Base-by-base conservation (phyloP, 2,888 invertebrate species). In the Anthophora plumipes region DNA sequence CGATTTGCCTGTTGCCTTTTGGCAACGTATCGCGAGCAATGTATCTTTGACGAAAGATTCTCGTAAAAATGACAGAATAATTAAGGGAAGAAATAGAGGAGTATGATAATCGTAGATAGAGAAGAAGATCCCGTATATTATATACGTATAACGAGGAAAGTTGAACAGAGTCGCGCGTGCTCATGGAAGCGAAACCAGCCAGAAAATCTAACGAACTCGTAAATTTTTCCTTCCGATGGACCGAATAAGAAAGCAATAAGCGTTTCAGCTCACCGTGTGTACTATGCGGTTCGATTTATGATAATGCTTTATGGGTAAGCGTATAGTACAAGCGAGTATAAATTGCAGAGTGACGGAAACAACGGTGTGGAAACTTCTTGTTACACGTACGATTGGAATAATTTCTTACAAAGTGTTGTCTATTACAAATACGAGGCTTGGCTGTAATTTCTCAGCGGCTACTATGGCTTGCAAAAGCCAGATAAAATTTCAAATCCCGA, bases 361-460 rank as follows among this genome's bases (percentile, higher is more conserved):
- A 67, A 67, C 61, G 25, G 52, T 12, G n/a, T 20, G 43, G 0
- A 55, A 73, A 52, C 54, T 57, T 81, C 66, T 57, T 67, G 43
- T 46, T 25, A 17, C 39, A 17, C 22, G 39, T 50, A 52, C 67
- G 25, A 8, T 20, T 57, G 11, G 31, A 66, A 66, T 78, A 81
- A 81, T 81, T 66, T 43, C 60, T 52, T 81, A 70, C 78, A 41
- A 78, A 78, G 69, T 67, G 57, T 22, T 50, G 48, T n/a, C 20
- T 52, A 59, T 48, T 68, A 63, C 68, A 52, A 57, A 77, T 67
- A 43, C 71, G 71, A 63, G 61, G 22, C 54, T 12, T 25, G 67
- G 52, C 71, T 72, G 64, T 76, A 80, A 77, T 77, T 77, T 77
- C 60, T 55, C 46, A 59, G 68, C 67, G 17, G n/a, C n/a, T n/a